phyloP scores from a whole-genome alignment of 2,797 vertebrate species.

The Lutjanus argentimaculatus region DNA sequence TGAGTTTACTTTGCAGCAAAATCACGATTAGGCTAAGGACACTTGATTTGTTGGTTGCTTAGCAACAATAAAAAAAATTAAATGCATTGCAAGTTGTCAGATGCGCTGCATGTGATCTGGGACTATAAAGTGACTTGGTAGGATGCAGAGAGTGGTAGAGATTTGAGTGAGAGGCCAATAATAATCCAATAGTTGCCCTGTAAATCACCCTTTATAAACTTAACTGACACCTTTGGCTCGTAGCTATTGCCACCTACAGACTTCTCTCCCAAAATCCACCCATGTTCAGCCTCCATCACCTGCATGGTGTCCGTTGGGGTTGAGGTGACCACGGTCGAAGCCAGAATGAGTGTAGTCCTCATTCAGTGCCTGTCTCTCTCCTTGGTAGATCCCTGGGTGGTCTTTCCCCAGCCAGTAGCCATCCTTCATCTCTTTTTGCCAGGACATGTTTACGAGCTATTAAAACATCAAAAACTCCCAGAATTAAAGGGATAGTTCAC shows the following conservation, averaged over 20 bases:
- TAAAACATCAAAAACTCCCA: not conserved
- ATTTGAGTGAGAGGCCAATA: not conserved
- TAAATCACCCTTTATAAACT: not conserved
- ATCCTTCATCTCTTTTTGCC: conserved; percentile 83
- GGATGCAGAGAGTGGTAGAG: not conserved
- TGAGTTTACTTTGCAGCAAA: no score
- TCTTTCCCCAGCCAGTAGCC: conserved; percentile 80
- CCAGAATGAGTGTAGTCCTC: conserved; percentile 85
- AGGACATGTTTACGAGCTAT: conserved; percentile 79
- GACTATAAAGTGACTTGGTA: not conserved
- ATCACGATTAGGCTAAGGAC: no score
- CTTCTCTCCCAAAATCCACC: not conserved
- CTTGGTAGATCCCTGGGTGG: conserved; percentile 78
- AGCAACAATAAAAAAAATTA: no score
- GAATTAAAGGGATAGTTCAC: not conserved
- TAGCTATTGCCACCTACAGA: conserved; percentile 38
- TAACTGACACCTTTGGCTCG: not conserved
- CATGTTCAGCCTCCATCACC: conserved; percentile 56
- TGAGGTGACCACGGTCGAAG: conserved; percentile 86
- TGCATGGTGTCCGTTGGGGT: conserved; percentile 87
- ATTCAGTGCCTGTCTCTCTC: conserved; percentile 85
- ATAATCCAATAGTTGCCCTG: no score
- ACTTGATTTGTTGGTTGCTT: no score
- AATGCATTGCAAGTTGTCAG: no score
- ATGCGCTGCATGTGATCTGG: no score